Evolutionary conservation across 1,140 invertebrate species (phyloP).

Genomic region (Heliconius himera): DNA sequence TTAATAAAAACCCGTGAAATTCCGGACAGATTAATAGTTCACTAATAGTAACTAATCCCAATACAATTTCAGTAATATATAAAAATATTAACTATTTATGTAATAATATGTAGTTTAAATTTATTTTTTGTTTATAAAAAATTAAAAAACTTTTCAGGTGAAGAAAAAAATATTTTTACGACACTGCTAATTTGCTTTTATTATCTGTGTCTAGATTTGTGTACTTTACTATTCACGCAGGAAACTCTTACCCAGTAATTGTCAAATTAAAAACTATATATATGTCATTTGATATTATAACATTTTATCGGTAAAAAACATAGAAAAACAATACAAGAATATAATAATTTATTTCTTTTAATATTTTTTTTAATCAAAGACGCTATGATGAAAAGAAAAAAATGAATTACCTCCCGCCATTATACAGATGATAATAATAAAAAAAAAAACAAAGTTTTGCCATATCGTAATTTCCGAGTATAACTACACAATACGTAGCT

Average conservation of each 20-base stretch:
- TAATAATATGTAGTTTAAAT: slow-evolving; percentile 36
- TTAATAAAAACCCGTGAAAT: slow-evolving; percentile 60
- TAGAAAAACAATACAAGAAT: background rate
- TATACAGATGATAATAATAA: background rate
- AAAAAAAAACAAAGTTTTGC: background rate
- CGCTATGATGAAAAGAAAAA: too few species aligned
- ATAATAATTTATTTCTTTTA: background rate
- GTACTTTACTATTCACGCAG: slow-evolving; percentile 58
- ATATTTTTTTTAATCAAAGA: too few species aligned
- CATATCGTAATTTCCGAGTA: background rate
- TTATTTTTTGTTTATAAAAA: slow-evolving; percentile 31
- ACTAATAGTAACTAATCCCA: slow-evolving; percentile 6
- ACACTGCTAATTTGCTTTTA: slow-evolving; percentile 69
- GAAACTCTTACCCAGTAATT: slow-evolving; percentile 58
- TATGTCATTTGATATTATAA: background rate
- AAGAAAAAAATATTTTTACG: slow-evolving; percentile 51
- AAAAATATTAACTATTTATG: slow-evolving; percentile 41
- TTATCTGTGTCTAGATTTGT: slow-evolving; percentile 72
- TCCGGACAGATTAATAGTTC: slow-evolving; percentile 50
- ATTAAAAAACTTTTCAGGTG: slow-evolving; percentile 67
- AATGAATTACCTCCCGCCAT: background rate
- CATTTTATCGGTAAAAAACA: background rate
- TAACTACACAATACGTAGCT: slow-evolving; percentile 10
- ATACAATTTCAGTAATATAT: slow-evolving; percentile 18
- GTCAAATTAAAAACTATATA: background rate